A percentile compares a stretch with the other conserved stretches of the same genome.
These are phyloP conservation scores for Erebia epiphron DNA, from an alignment of 2,888 invertebrate species.

Conservation along the genomic window DNA sequence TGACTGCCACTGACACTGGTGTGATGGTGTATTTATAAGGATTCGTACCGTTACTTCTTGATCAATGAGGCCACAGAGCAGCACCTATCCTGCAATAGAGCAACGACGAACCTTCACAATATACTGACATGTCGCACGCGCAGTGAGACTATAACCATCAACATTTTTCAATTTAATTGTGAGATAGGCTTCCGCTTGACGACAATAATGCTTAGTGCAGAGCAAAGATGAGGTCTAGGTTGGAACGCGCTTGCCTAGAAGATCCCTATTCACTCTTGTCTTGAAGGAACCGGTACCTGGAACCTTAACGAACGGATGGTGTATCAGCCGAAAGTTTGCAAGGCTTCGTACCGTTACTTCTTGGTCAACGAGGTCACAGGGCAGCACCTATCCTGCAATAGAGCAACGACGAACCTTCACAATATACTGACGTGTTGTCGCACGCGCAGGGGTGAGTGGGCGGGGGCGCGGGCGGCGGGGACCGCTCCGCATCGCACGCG, in stretches of 20 bases:
- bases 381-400: slow-evolving; percentile 10
- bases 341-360: too few species aligned
- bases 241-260: too few species aligned
- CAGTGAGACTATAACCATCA: slow-evolving; percentile 48
- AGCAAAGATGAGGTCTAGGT: too few species aligned
- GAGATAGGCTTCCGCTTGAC: too few species aligned
- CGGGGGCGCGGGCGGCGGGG: slow-evolving; percentile 74
- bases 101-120: slow-evolving; percentile 41
- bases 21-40: neutral
- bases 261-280: too few species aligned
- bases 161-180: too few species aligned
- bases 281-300: too few species aligned
- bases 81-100: slow-evolving; percentile 9
- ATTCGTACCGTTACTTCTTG: too few species aligned
- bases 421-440: slow-evolving; percentile 67
- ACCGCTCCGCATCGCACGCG: slow-evolving; percentile 82
- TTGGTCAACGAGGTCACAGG: neutral
- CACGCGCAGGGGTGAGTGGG: slow-evolving; percentile 66
- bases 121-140: slow-evolving; percentile 74
- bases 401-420: slow-evolving; percentile 40
- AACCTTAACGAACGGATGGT: too few species aligned
- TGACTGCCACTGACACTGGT: too few species aligned
- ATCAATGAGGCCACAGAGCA: neutral
- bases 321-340: neutral
- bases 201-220: too few species aligned